Evolutionary conservation across 1,140 invertebrate genomes (phyloP).

Genomic region (Helicoverpa armigera): DNA sequence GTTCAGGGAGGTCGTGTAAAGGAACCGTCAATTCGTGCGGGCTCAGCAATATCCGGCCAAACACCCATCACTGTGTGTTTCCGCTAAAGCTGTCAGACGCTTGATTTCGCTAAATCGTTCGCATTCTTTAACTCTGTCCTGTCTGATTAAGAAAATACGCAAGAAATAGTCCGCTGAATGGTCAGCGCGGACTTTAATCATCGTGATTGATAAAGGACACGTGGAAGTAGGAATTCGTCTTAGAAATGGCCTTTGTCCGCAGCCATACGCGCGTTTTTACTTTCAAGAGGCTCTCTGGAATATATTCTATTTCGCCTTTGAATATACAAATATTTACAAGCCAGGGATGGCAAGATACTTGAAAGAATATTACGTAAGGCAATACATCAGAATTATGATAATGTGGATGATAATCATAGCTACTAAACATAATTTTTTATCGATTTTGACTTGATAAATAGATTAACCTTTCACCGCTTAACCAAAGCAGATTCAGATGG

Average conservation of each 20-base stretch:
- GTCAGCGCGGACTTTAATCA: conserved; percentile 40
- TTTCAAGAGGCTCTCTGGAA: neutral
- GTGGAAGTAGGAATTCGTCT: conserved; percentile 10
- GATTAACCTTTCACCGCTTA: too few species aligned
- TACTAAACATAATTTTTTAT: too few species aligned
- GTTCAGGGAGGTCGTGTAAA: conserved; percentile 39
- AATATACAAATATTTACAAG: neutral
- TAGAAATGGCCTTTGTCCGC: conserved; percentile 16
- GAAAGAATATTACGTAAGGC: too few species aligned
- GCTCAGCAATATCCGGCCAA: conserved; percentile 68
- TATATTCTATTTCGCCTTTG: neutral
- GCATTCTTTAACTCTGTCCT: conserved; percentile 49
- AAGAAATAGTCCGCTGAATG: conserved; percentile 35
- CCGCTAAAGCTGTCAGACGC: conserved; percentile 53
- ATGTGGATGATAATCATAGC: too few species aligned
- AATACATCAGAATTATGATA: too few species aligned
- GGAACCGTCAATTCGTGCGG: conserved; percentile 49
- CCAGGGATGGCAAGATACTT: neutral
- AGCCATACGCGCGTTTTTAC: neutral
- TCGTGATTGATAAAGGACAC: conserved; percentile 47
- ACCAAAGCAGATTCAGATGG: too few species aligned
- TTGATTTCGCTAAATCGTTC: conserved; percentile 59
- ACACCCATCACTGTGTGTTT: conserved; percentile 59
- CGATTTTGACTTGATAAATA: too few species aligned
- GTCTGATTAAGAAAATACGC: conserved; percentile 39